These are phyloP conservation scores for Eucriotettix oculatus DNA, from an alignment of 2,888 invertebrate species.

Conservation along the genomic window DNA sequence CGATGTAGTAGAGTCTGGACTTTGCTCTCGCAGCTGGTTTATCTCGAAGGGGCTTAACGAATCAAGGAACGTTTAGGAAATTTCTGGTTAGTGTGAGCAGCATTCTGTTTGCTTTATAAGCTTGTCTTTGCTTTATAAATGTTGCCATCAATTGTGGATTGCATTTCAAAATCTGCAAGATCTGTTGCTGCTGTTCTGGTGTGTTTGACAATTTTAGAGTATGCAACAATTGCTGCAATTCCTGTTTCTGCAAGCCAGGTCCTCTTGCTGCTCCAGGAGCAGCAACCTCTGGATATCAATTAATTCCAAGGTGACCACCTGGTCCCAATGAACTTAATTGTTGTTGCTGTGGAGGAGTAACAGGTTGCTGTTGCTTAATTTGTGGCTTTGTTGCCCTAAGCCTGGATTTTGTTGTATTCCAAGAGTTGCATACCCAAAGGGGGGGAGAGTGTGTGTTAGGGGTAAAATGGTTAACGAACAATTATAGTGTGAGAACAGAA, in stretches of 20 bases:
- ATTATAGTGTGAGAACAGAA: too few relatives aligned
- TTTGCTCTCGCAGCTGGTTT: too few relatives aligned
- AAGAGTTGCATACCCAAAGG: constrained; percentile 25
- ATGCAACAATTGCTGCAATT: constrained; percentile 72
- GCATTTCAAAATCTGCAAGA: constrained; percentile 75
- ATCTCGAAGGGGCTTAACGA: too few relatives aligned
- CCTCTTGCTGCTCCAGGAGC: constrained; percentile 2
- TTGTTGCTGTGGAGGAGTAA: constrained; percentile 33
- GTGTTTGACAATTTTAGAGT: constrained; percentile 80
- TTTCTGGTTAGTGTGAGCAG: too few relatives aligned
- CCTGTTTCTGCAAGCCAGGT: constrained; percentile 35
- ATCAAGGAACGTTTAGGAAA: too few relatives aligned
- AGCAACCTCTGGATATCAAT: constrained; percentile 10
- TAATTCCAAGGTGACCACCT: constrained; percentile 5
- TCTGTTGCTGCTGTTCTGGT: constrained; percentile 81
- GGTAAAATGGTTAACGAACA: too few relatives aligned
- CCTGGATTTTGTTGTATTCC: constrained; percentile 27
- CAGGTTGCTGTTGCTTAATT: constrained; percentile 31
- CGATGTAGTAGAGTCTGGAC: too few relatives aligned
- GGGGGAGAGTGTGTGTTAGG: too few relatives aligned
- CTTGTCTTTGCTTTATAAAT: constrained; percentile 76
- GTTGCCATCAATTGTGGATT: constrained; percentile 93
- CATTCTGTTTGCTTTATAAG: constrained; percentile 23
- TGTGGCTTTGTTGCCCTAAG: constrained; percentile 25
- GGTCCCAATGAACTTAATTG: constrained; percentile 10